Base-by-base conservation (phyloP, 2,888 invertebrate species). In the Thymelicus lineola region DNA sequence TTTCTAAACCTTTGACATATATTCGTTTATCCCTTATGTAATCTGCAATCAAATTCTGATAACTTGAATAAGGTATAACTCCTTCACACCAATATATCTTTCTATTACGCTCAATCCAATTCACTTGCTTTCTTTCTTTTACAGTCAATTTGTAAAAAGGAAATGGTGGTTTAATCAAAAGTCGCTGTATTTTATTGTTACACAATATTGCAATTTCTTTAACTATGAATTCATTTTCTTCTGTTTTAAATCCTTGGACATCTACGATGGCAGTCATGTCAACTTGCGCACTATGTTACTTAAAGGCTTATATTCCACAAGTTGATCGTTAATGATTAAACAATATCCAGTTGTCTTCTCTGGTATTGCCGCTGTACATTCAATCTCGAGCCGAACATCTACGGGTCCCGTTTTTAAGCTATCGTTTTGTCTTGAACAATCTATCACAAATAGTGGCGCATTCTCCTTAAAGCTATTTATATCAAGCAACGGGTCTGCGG, bases 401-500 rank as follows among this genome's bases (percentile, higher is more conserved):
- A 45, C 10, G 5, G 14, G 14, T 45, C 42, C 42, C 2, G 42
- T 42, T 42, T 42, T 42, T 10, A 42, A 42, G 7, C 9, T 10
- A 7, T 42, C 45, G 14, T 45, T 45, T 14, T 45, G 45, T 45
- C 45, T 45, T 14, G 45, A 45, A 14, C 45, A 45, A 45, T 45
- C 45, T 5, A 45, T 45, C 14, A 45, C 45, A 45, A 45, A 45
- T 12, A 45, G 14, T 14, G 45, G 45, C 10, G 45, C 45, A 2
- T 45, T 45, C 10, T 45, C 45, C 10, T 45, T 45, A 45, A 45
- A 45, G 9, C 28, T 38, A 0, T n/a, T 7, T 45, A 75, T 28
- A 66, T 73, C 68, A 35, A 77, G 71, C 72, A 77, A 71, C 0
- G 77, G 78, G 15, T 79, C 76, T 0, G 57, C 12, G 4, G 60